Conservation (phyloP, 2,113 vertebrate species). For the Bos javanicus region DNA sequence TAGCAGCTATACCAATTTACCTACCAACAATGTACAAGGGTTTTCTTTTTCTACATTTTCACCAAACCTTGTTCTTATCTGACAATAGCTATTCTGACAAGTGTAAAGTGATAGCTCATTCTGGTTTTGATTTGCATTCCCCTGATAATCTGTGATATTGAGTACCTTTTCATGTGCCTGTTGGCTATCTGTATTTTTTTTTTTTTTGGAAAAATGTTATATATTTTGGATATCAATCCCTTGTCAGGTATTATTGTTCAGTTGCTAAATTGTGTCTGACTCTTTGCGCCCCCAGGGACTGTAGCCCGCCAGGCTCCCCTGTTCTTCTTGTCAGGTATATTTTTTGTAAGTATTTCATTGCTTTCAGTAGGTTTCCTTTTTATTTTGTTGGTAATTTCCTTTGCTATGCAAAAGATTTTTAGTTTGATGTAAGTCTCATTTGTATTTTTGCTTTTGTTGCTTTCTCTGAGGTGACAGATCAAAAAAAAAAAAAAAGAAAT, state of each 20-base stretch:
- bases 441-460: neutral
- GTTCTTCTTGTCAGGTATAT: neutral
- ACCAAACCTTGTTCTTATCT: neutral
- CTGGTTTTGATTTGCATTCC: neutral
- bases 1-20: neutral
- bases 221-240: neutral
- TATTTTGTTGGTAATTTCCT: neutral
- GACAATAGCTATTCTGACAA: neutral
- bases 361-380: neutral
- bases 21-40: neutral
- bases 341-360: neutral
- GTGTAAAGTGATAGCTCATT: neutral
- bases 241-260: neutral
- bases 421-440: too few relatives aligned
- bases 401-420: neutral
- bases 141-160: too few relatives aligned
- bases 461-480: neutral
- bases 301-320: neutral
- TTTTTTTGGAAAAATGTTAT: neutral
- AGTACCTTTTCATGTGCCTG: neutral
- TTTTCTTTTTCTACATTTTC: neutral
- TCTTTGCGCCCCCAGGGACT: neutral
- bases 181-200: neutral
- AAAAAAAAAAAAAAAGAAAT: neutral
- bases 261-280: neutral